A percentile compares a stretch with the other conserved stretches of the same genome.
Evolutionary conservation across 2,113 vertebrate genomes (phyloP).

Genomic region (Prionailurus bengalensis): DNA sequence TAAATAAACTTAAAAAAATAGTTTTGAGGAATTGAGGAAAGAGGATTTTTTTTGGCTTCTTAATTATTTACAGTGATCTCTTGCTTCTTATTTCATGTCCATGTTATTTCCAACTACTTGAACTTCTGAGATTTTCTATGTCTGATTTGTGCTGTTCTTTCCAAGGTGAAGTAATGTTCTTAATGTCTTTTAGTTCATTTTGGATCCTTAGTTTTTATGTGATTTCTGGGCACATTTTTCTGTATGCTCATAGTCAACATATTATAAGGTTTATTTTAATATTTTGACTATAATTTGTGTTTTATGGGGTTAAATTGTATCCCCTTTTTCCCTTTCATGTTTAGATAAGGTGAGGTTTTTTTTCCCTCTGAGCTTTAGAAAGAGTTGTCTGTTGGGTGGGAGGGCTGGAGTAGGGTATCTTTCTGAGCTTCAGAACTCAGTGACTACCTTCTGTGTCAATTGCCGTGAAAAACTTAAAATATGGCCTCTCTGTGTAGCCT

Average conservation of each 20-base stretch:
- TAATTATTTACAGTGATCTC: not conserved
- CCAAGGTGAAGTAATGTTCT: not conserved
- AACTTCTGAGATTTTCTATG: not conserved
- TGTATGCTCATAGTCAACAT: not conserved
- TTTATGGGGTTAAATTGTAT: not conserved
- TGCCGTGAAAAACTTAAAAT: not conserved
- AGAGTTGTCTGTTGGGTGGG: not conserved
- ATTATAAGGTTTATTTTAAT: not conserved
- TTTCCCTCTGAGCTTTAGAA: not conserved
- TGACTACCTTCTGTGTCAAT: not conserved
- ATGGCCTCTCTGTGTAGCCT: not conserved
- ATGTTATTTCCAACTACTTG: not conserved
- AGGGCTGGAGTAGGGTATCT: not conserved
- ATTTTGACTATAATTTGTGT: not conserved
- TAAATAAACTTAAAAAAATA: not conserved
- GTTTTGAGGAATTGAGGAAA: not conserved
- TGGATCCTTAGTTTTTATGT: not conserved
- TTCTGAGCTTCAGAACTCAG: not conserved
- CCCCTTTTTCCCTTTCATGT: not conserved
- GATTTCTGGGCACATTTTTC: not conserved
- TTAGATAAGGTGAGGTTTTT: not conserved
- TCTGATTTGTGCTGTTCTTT: not conserved
- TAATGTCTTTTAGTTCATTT: not conserved
- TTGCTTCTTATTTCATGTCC: not conserved
- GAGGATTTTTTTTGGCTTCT: not conserved